These are phyloP conservation scores for Perccottus glenii DNA, from an alignment of 2,113 vertebrate genomes.

Conservation along the genomic window DNA sequence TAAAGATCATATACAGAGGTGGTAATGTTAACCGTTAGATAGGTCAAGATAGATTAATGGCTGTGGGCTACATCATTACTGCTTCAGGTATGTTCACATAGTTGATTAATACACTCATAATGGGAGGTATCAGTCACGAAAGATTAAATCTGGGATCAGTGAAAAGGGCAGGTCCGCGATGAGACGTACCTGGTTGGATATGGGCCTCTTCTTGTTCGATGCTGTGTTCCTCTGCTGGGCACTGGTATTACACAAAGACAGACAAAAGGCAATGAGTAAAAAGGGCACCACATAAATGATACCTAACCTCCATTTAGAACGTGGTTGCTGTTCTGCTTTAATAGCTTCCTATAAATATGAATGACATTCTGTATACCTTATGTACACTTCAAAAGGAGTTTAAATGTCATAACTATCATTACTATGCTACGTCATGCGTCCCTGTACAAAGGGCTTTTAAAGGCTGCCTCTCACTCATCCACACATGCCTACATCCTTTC, in stretches of 20 bases:
- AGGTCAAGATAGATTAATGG: slow-evolving; percentile 21
- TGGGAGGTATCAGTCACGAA: slow-evolving; percentile 31
- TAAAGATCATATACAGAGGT: slow-evolving; percentile 1
- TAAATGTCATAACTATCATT: slow-evolving; percentile 7
- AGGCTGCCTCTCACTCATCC: slow-evolving; percentile 24
- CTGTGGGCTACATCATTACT: slow-evolving; percentile 26
- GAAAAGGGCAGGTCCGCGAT: slow-evolving; percentile 25
- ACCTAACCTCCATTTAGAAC: background rate
- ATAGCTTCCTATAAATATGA: background rate
- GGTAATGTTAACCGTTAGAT: slow-evolving; percentile 22
- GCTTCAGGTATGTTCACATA: slow-evolving; percentile 17
- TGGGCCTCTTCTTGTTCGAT: slow-evolving; percentile 91
- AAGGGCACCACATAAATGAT: background rate
- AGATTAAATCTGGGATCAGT: slow-evolving; percentile 42
- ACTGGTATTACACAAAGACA: slow-evolving; percentile 68
- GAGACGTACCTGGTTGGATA: slow-evolving; percentile 91
- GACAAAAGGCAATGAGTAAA: slow-evolving; percentile 1
- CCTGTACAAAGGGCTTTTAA: slow-evolving; percentile 20
- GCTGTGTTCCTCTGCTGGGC: slow-evolving; percentile 92
- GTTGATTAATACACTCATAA: slow-evolving; percentile 48
- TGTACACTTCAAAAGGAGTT: background rate
- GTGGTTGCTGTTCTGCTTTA: background rate
- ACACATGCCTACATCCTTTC: slow-evolving; percentile 45
- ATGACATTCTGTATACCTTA: background rate
- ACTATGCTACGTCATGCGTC: background rate